phyloP scores from a whole-genome alignment of 37 sponge, comb jelly and placozoan genomes.

The Chondrosia reniformis region DNA sequence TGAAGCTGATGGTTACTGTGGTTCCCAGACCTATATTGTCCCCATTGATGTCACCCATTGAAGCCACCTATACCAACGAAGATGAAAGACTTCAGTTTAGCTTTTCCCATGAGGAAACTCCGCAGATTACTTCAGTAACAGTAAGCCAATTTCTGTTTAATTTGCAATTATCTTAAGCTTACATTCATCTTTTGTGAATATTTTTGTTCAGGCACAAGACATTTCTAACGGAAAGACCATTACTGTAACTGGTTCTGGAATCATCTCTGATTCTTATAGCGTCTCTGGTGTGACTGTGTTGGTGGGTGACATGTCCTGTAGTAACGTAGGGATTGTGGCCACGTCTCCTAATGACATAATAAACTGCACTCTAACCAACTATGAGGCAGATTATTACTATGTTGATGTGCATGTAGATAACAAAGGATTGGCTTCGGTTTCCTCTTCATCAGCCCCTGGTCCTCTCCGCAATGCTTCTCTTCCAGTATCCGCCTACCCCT shows the following conservation, averaged over 20 bases:
- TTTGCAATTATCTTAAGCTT: too few species aligned
- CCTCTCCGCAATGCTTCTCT: slow-evolving; percentile 25
- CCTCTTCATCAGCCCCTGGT: slow-evolving; percentile 17
- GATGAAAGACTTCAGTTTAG: not conserved
- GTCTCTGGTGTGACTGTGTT: slow-evolving; percentile 3
- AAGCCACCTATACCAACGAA: not conserved
- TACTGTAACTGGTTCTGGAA: slow-evolving; percentile 17
- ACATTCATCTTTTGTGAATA: too few species aligned
- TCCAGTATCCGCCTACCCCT: slow-evolving; percentile 37
- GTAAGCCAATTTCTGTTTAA: too few species aligned
- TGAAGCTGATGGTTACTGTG: slow-evolving; percentile 61
- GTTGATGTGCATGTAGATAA: slow-evolving; percentile 44
- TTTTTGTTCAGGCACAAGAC: too few species aligned
- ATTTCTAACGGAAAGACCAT: too few species aligned
- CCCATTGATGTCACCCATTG: not conserved
- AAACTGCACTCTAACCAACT: slow-evolving; percentile 30
- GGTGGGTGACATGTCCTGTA: slow-evolving; percentile 26
- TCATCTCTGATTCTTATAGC: not conserved
- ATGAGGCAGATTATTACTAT: slow-evolving; percentile 39
- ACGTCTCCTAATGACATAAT: slow-evolving; percentile 9
- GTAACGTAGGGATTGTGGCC: not conserved
- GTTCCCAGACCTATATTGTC: not conserved
- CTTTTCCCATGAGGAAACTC: not conserved
- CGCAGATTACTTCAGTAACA: not conserved
- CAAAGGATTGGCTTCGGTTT: slow-evolving; percentile 41